Percentiles rank a stretch among this genome's conserved stretches.
Evolutionary conservation across 1,140 invertebrate genomes (phyloP).

Genomic region (Copidosoma floridanum): DNA sequence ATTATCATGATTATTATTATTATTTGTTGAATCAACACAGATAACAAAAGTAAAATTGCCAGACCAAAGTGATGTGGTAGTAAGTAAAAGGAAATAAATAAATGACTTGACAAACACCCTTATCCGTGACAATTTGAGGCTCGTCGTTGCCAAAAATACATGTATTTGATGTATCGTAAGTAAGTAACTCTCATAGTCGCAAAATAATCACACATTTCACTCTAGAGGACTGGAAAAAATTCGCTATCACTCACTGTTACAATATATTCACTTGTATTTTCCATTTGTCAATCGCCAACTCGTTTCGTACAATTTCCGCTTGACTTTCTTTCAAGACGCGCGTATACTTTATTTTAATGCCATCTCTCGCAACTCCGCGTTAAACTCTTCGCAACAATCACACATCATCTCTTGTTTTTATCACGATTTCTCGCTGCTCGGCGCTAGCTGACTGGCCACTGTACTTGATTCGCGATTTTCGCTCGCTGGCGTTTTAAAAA

Average conservation of each 20-base stretch:
- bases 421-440: conserved; percentile 1
- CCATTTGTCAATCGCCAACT: not conserved
- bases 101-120: too few species aligned
- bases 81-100: too few species aligned
- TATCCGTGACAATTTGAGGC: conserved; percentile 3
- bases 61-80: too few species aligned
- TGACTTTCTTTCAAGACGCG: too few species aligned
- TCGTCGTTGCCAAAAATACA: conserved; percentile 5
- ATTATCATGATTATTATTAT: too few species aligned
- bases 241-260: not conserved
- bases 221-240: conserved; percentile 1
- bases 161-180: too few species aligned
- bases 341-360: not conserved
- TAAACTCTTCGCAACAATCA: too few species aligned
- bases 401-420: conserved; percentile 22
- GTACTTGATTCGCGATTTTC: too few species aligned
- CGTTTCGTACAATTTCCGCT: not conserved
- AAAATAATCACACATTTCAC: conserved; percentile 10
- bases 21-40: too few species aligned
- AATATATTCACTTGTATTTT: not conserved
- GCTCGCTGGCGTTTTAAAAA: too few species aligned
- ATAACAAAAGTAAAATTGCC: too few species aligned
- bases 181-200: not conserved
- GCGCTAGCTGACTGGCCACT: conserved; percentile 18
- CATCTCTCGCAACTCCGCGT: conserved; percentile 23